Evolutionary conservation across 1,140 invertebrate genomes (phyloP).

Genomic region (Sarcophaga bullata): DNA sequence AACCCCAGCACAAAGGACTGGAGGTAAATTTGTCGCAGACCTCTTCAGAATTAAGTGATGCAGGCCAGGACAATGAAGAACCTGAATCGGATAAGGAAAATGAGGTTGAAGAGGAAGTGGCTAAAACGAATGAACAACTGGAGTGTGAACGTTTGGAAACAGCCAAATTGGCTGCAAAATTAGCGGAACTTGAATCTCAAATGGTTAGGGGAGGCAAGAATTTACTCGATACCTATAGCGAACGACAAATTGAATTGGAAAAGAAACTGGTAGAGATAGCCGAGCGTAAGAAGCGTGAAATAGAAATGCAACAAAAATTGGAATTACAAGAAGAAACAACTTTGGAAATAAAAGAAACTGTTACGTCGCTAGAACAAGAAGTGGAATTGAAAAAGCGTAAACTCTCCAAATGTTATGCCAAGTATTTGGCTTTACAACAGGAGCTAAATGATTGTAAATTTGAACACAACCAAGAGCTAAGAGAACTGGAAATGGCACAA

Average conservation of each 20-base stretch:
- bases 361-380: constrained; percentile 88
- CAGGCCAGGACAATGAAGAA: constrained; percentile 72
- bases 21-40: constrained; percentile 30
- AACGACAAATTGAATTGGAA: constrained; percentile 86
- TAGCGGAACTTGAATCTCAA: constrained; percentile 84
- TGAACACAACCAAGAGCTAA: constrained; percentile 81
- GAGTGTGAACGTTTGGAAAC: constrained; percentile 66
- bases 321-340: constrained; percentile 90
- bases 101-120: constrained; percentile 67
- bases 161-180: constrained; percentile 67
- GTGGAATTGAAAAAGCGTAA: constrained; percentile 93
- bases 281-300: constrained; percentile 81
- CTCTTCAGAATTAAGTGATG: constrained; percentile 69
- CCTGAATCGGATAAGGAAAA: constrained; percentile 67
- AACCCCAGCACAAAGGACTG: constrained; percentile 43
- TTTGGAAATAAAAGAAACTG: constrained; percentile 84
- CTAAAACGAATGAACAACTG: constrained; percentile 65
- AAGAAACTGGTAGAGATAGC: constrained; percentile 82
- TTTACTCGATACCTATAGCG: constrained; percentile 90
- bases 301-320: constrained; percentile 87
- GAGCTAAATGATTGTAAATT: constrained; percentile 87
- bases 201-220: constrained; percentile 86
- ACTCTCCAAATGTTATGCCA: constrained; percentile 73
- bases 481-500: constrained; percentile 83
- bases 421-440: constrained; percentile 68